Percentiles rank a stretch among this genome's conserved stretches.
Conservation (phyloP, 2,888 invertebrate species). For the Acanthoscelides obtectus region DNA sequence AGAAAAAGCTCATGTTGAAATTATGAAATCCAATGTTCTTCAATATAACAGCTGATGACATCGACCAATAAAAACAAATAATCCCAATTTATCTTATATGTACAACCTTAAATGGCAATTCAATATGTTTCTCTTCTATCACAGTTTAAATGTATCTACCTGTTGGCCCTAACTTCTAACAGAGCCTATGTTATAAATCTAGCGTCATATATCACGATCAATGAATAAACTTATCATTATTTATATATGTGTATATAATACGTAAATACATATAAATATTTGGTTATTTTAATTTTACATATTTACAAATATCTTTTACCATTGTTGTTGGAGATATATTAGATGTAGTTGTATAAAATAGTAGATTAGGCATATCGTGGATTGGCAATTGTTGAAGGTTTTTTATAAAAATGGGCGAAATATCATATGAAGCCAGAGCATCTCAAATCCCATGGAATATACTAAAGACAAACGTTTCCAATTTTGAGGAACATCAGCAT, state of each 20-base stretch:
- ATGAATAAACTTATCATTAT: neutral
- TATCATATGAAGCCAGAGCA: neutral
- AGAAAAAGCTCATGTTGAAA: neutral
- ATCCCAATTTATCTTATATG: too few species aligned
- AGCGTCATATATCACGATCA: neutral
- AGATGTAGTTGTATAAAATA: neutral
- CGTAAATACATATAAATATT: neutral
- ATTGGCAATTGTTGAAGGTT: neutral
- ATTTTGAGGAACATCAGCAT: too few species aligned
- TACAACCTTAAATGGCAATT: too few species aligned
- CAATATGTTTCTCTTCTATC: too few species aligned
- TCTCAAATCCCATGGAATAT: too few species aligned
- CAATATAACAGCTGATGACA: too few species aligned
- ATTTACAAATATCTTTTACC: neutral
- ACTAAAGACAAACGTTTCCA: too few species aligned
- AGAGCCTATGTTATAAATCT: neutral
- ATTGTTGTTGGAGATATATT: neutral
- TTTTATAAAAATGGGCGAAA: neutral
- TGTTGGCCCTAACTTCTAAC: neutral
- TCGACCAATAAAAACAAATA: too few species aligned
- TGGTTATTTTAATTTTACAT: neutral
- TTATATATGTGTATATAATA: neutral
- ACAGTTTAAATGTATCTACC: neutral
- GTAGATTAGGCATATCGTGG: neutral
- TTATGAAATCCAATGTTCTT: too few species aligned